A percentile compares a stretch with the other conserved stretches of the same genome.
Conservation (phyloP, 2,113 vertebrate species). For the Cinclus mexicanus region DNA sequence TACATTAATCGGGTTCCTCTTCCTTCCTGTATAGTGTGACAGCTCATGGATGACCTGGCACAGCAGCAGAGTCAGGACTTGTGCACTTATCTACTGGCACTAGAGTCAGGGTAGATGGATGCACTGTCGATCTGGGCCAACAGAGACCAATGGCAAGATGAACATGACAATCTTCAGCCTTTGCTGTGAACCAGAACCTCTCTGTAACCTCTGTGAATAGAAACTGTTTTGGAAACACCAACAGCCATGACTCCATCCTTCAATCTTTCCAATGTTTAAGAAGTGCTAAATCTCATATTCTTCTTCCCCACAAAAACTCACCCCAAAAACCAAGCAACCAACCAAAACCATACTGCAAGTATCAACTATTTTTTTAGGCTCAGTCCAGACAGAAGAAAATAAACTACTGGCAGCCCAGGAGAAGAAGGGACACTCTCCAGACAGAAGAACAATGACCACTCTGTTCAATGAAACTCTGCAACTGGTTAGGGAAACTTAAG, state of each 20-base stretch:
- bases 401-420: not conserved
- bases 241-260: not conserved
- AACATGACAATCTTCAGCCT: not conserved
- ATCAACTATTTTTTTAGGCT: not conserved
- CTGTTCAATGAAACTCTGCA: not conserved
- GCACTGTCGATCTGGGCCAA: accelerated
- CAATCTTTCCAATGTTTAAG: not conserved
- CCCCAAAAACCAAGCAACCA: not conserved
- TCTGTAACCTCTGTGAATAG: not conserved
- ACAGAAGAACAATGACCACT: not conserved
- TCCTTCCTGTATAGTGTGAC: not conserved
- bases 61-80: not conserved
- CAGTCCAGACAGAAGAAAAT: not conserved
- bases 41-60: not conserved
- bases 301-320: not conserved
- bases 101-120: not conserved
- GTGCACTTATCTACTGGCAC: not conserved
- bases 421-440: not conserved
- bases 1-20: not conserved
- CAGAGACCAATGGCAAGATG: not conserved
- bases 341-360: not conserved
- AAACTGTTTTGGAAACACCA: not conserved
- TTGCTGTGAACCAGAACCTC: not conserved
- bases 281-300: not conserved
- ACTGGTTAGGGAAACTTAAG: not conserved